These are phyloP conservation scores for Rambutsinella grinnellia DNA, from an alignment of 2,888 invertebrate species.

Conservation along the genomic window DNA sequence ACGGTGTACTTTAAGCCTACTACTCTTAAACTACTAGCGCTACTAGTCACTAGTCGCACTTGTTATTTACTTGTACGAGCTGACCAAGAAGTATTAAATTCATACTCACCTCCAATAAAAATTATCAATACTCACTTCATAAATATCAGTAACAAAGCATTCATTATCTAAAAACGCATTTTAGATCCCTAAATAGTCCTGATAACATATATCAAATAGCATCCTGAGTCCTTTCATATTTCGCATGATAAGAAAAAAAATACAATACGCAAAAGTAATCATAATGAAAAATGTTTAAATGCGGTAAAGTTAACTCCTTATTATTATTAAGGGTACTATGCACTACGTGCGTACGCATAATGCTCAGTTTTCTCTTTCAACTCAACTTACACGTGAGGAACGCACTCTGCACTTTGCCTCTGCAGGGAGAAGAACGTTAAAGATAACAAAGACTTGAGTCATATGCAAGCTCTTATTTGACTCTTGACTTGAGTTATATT, in stretches of 20 bases:
- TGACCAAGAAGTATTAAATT: background rate
- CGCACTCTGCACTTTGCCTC: too few relatives aligned
- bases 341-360: too few relatives aligned
- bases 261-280: background rate
- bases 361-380: too few relatives aligned
- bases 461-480: too few relatives aligned
- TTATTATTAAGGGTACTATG: too few relatives aligned
- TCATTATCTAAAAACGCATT: background rate
- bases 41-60: too few relatives aligned
- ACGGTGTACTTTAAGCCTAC: too few relatives aligned
- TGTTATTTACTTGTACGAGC: too few relatives aligned
- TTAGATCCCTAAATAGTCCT: background rate
- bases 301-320: background rate
- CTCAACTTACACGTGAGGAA: too few relatives aligned
- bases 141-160: background rate
- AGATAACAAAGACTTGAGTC: too few relatives aligned
- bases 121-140: background rate
- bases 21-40: too few relatives aligned
- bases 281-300: background rate
- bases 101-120: background rate
- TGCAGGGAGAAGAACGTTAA: background rate
- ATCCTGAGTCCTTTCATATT: background rate
- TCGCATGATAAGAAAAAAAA: background rate
- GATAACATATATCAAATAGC: background rate
- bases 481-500: too few relatives aligned